phyloP scores from a whole-genome alignment of 2,797 vertebrate genomes.

The Iguana delicatissima region DNA sequence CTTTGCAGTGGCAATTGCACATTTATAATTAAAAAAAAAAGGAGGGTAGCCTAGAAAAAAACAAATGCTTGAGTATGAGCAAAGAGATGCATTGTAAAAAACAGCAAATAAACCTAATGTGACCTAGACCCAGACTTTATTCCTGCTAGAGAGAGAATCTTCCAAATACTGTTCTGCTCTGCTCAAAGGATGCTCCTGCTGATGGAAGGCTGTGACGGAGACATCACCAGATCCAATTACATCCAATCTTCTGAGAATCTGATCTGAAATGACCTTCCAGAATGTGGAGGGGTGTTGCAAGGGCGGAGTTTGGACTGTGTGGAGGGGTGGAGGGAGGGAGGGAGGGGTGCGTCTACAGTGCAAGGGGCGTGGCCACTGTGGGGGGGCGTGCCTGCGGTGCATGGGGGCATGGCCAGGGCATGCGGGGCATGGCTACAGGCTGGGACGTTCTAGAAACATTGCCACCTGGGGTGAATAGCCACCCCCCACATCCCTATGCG shows the following conservation, averaged over 20 bases:
- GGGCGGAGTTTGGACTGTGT: neutral
- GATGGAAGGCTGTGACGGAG: neutral
- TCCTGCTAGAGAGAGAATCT: neutral
- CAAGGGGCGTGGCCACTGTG: too few relatives aligned
- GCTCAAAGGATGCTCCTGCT: neutral
- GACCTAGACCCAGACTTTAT: neutral
- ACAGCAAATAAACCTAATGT: neutral
- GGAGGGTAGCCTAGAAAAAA: neutral
- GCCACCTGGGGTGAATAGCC: too few relatives aligned
- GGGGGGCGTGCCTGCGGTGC: too few relatives aligned
- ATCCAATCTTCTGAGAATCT: neutral
- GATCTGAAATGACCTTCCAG: neutral
- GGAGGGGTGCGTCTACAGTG: too few relatives aligned
- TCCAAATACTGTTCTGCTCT: neutral
- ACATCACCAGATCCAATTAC: neutral
- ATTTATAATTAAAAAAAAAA: neutral
- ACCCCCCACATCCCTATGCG: too few relatives aligned
- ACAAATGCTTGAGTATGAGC: conserved; percentile 62
- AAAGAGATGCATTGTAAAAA: conserved; percentile 71
- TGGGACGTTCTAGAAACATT: too few relatives aligned
- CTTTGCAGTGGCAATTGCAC: conserved; percentile 47
- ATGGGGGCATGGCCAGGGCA: too few relatives aligned
- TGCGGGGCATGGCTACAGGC: too few relatives aligned
- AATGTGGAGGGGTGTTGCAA: neutral
- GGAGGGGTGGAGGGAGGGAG: too few relatives aligned